phyloP scores from a whole-genome alignment of 2,888 invertebrate species.

The Eristalinus sepulchralis region DNA sequence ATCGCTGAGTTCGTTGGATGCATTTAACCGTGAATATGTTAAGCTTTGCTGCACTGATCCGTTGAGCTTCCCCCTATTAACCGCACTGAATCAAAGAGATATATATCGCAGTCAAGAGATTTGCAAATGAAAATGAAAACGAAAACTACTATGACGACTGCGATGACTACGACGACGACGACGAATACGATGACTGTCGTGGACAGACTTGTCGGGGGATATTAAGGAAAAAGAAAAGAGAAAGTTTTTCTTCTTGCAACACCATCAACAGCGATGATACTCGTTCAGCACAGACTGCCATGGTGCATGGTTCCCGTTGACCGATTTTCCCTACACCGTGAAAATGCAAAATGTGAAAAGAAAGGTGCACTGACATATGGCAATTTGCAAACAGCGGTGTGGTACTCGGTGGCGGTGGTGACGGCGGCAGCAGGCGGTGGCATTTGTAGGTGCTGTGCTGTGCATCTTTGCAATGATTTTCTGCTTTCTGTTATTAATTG shows the following conservation, averaged over 20 bases:
- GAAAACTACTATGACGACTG: constrained; percentile 58
- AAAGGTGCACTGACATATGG: constrained; percentile 69
- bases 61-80: constrained; percentile 54
- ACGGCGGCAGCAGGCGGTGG: neutral
- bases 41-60: constrained; percentile 47
- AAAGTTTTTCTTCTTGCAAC: constrained; percentile 62
- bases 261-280: constrained; percentile 30
- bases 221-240: constrained; percentile 67
- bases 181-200: constrained; percentile 9
- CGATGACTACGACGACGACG: constrained; percentile 72
- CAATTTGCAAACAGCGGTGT: constrained; percentile 45
- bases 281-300: constrained; percentile 39
- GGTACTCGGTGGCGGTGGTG: neutral
- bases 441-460: constrained; percentile 8
- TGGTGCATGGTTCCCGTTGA: constrained; percentile 67
- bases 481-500: constrained; percentile 63
- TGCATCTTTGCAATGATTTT: constrained; percentile 55
- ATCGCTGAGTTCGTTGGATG: constrained; percentile 53
- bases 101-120: constrained; percentile 59
- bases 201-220: constrained; percentile 33
- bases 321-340: constrained; percentile 68
- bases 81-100: constrained; percentile 52
- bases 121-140: constrained; percentile 75
- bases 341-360: constrained; percentile 66
- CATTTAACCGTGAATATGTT: constrained; percentile 66